These are phyloP conservation scores for Drosophila parvula DNA, from an alignment of 1,140 invertebrate genomes.

Conservation along the genomic window DNA sequence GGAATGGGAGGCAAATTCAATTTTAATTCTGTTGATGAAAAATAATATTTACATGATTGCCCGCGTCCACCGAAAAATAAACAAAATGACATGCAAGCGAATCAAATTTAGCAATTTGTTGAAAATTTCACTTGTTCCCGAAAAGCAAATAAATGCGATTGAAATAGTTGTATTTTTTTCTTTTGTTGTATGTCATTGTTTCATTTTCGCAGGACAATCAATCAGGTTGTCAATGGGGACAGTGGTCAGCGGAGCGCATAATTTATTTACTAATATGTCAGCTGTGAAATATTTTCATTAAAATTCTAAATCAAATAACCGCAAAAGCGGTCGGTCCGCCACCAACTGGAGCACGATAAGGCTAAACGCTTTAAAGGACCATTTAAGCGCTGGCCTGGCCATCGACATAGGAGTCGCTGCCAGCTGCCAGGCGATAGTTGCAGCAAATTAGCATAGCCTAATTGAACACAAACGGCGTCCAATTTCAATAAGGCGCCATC, in stretches of 20 bases:
- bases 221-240: constrained; percentile 52
- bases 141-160: constrained; percentile 54
- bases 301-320: constrained; percentile 66
- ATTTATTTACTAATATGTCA: constrained; percentile 74
- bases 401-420: background rate
- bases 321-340: constrained; percentile 13
- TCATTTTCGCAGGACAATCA: constrained; percentile 58
- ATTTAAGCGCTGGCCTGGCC: constrained; percentile 4
- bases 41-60: constrained; percentile 63
- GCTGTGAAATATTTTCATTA: constrained; percentile 67
- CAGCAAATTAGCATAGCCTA: constrained; percentile 79
- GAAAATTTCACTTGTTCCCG: constrained; percentile 48
- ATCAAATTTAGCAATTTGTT: constrained; percentile 61
- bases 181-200: background rate
- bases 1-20: constrained; percentile 40
- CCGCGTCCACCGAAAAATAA: constrained; percentile 21
- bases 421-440: constrained; percentile 24
- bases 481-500: constrained; percentile 68
- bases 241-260: constrained; percentile 28
- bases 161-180: constrained; percentile 19
- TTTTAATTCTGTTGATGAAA: constrained; percentile 68
- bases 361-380: constrained; percentile 17
- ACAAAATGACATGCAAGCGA: constrained; percentile 36
- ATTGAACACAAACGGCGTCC: constrained; percentile 81
- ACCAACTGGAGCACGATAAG: background rate